Evolutionary conservation across 1,140 invertebrate species (phyloP).

Genomic region (Eurosta solidaginis): DNA sequence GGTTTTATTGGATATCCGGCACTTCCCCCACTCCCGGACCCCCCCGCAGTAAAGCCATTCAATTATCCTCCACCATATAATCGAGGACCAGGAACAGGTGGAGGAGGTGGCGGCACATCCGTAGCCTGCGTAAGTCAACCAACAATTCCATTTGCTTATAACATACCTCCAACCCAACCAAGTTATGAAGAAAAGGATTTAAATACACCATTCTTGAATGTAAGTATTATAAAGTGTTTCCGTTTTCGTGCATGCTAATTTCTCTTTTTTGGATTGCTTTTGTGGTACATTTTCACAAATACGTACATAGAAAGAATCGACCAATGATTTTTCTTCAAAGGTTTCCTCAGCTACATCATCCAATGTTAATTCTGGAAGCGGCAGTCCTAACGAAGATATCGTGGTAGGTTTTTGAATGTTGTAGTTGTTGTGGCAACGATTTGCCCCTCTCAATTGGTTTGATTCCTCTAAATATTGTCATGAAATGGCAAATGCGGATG

Average conservation of each 20-base stretch:
- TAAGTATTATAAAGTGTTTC: conserved; percentile 45
- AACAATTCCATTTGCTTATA: conserved; percentile 70
- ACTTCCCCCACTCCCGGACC: conserved; percentile 64
- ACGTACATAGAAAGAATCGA: conserved; percentile 17
- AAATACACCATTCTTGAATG: conserved; percentile 65
- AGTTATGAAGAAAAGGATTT: conserved; percentile 61
- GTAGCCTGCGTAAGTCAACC: conserved; percentile 35
- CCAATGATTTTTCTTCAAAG: conserved; percentile 12
- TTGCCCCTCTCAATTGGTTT: too few relatives aligned
- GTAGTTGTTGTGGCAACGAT: too few relatives aligned
- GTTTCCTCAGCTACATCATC: conserved; percentile 27
- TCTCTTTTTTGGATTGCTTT: conserved; percentile 19
- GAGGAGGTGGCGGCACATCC: conserved; percentile 36
- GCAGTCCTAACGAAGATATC: conserved; percentile 65
- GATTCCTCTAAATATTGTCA: too few relatives aligned
- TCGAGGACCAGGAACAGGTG: conserved; percentile 33
- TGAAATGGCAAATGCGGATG: too few relatives aligned
- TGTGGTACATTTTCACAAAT: background rate
- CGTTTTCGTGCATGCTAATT: background rate
- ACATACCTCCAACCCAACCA: conserved; percentile 66
- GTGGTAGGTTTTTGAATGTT: conserved; percentile 58
- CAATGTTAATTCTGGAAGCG: conserved; percentile 42
- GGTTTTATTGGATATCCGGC: conserved; percentile 81
- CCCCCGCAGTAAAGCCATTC: conserved; percentile 54
- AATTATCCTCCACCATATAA: conserved; percentile 53